Evolutionary conservation across 2,888 invertebrate genomes (phyloP), one percentile per base, ranked within the genome.

Genomic region (Perizoma affinitatum): DNA sequence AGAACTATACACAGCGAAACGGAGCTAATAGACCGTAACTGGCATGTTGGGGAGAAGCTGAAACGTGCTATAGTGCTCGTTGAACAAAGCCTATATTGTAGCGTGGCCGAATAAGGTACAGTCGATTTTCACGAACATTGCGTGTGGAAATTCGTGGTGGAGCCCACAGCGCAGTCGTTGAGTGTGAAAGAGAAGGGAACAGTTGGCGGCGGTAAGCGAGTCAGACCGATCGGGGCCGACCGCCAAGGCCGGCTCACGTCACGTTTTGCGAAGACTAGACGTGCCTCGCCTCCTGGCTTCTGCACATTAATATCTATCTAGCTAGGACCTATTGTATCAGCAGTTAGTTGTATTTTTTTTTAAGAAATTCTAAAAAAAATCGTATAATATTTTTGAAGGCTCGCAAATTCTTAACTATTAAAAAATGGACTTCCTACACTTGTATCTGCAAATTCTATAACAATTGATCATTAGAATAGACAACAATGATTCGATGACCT

Each of bases 181-280:
- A 72, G 91, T 81, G 83, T 62, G 82, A 91, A 72, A 84, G 86
- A 82, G 90, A 91, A 63, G 71, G 69, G 62, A 46, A 64, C 55
- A 70, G 58, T 63, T 71, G 69, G 72, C 86, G 87, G 86, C 69
- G 64, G 69, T 59, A 70, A 70, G 67, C 90, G 90, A 85, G 64
- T 72, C 63, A 74, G 68, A 71, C 80, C 89, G 90, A 88, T 66
- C 72, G 79, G 76, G 70, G 74, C 83, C 90, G 89, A 88, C 74
- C 82, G 80, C 84, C 90, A 91, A 91, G 91, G 90, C 89, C 90
- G 88, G 75, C 80, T 79, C 77, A 78, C 86, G 89, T 90, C 90
- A 90, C 87, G 86, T 84, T 87, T 86, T 72, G 85, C 86, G 80
- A 80, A 84, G 84, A 84, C 87, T 86, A 88, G 90, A 90, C 87